Conservation (phyloP, 1,140 invertebrate genomes). For the Pseudomyrmex dendroicus region DNA sequence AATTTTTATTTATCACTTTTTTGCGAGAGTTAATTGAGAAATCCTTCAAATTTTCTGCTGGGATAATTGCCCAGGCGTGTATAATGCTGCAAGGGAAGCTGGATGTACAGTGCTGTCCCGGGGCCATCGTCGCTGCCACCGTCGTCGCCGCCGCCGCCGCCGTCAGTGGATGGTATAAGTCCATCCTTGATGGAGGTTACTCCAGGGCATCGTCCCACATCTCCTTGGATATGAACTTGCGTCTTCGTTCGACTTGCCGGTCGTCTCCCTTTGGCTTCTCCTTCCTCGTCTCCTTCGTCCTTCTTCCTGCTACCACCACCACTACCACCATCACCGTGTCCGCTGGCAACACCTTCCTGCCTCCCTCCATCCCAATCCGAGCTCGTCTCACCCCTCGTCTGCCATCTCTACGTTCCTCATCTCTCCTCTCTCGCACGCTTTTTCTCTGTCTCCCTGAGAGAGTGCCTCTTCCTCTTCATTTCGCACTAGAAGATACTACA, state of each 20-base stretch:
- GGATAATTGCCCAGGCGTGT: conserved; percentile 63
- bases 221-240: conserved; percentile 82
- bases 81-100: conserved; percentile 53
- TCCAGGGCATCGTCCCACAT: conserved; percentile 84
- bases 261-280: conserved; percentile 69
- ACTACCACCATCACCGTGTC: conserved; percentile 55
- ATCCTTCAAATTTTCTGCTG: conserved; percentile 42
- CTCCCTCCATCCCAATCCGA: conserved; percentile 23
- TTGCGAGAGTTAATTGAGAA: neutral
- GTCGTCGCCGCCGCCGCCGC: conserved; percentile 40
- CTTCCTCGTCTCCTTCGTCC: conserved; percentile 74
- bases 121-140: conserved; percentile 28
- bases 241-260: conserved; percentile 79
- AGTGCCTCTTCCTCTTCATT: neutral
- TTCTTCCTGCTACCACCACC: conserved; percentile 67
- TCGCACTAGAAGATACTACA: neutral
- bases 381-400: conserved; percentile 19
- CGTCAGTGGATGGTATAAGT: conserved; percentile 78
- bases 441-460: neutral
- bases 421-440: conserved; percentile 37
- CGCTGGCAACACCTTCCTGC: conserved; percentile 48
- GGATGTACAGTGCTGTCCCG: conserved; percentile 66
- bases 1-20: neutral
- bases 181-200: conserved; percentile 85
- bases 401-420: conserved; percentile 38